These are phyloP conservation scores for Tiliacea aurago DNA, from an alignment of 2,888 invertebrate genomes.

Conservation along the genomic window DNA sequence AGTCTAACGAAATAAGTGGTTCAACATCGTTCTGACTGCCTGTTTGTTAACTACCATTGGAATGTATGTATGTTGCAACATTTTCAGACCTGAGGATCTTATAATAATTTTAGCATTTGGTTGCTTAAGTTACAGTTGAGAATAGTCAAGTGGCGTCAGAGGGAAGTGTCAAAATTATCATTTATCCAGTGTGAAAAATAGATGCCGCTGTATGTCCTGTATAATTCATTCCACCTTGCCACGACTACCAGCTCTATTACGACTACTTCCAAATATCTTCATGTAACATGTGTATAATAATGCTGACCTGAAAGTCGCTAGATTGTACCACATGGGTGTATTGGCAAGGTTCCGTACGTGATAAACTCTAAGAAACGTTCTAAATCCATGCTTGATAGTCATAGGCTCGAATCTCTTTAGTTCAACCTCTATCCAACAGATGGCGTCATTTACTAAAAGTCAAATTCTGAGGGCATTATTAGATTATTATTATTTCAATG, in stretches of 20 bases:
- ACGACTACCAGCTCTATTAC: background rate
- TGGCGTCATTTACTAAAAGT: constrained; percentile 35
- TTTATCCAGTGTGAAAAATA: constrained; percentile 5
- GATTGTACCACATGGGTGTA: background rate
- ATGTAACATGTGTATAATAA: background rate
- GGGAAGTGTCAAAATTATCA: background rate
- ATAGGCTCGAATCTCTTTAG: background rate
- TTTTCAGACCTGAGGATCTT: constrained; percentile 19
- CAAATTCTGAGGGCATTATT: constrained; percentile 13
- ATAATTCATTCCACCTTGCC: background rate
- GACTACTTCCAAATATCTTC: background rate
- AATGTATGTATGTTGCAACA: constrained; percentile 17
- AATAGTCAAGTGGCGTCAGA: constrained; percentile 7
- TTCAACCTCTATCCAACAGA: constrained; percentile 33
- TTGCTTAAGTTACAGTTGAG: background rate
- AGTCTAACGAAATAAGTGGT: constrained; percentile 25
- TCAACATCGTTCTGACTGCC: constrained; percentile 5
- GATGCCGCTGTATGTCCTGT: constrained; percentile 29
- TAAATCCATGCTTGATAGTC: background rate
- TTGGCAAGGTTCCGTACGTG: background rate
- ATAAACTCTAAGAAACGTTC: background rate
- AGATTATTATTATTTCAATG: constrained; percentile 8
- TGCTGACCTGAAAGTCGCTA: background rate
- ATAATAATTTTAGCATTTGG: background rate
- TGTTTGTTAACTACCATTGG: constrained; percentile 18